A percentile compares a stretch with the other conserved stretches of the same genome.
Conservation (phyloP, 2,888 invertebrate species). For the Ichneumon xanthorius region DNA sequence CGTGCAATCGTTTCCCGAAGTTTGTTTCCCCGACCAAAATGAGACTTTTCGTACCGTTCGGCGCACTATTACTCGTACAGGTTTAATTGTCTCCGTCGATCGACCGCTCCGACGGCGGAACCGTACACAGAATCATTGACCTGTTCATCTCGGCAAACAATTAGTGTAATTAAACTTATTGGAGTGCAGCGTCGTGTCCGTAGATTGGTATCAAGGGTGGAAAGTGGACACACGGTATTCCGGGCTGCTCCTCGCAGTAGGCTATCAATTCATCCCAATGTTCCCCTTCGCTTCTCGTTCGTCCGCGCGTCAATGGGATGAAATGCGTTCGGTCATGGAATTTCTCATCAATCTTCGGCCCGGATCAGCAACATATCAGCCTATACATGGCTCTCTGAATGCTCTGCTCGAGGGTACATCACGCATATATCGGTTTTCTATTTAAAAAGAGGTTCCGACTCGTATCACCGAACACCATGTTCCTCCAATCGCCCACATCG, state of each 20-base stretch:
- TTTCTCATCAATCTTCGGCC: conserved; percentile 51
- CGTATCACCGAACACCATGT: conserved; percentile 6
- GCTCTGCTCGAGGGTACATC: conserved; percentile 7
- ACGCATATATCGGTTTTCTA: conserved; percentile 18
- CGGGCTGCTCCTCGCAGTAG: conserved; percentile 27
- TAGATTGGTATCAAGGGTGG: conserved; percentile 38
- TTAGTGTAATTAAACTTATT: conserved; percentile 51
- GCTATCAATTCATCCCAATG: conserved; percentile 49
- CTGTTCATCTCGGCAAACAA: conserved; percentile 54
- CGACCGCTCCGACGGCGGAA: conserved; percentile 30
- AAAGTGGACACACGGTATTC: conserved; percentile 29
- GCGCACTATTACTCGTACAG: neutral
- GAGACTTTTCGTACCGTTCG: neutral
- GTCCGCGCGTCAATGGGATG: conserved; percentile 49
- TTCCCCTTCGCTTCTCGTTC: conserved; percentile 37
- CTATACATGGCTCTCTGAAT: conserved; percentile 20
- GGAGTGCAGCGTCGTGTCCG: conserved; percentile 21
- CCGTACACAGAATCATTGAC: conserved; percentile 34
- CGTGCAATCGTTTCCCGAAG: neutral
- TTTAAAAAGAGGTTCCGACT: conserved; percentile 33
- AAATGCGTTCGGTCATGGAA: conserved; percentile 56
- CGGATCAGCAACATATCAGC: conserved; percentile 16
- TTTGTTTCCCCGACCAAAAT: neutral
- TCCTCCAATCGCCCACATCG: neutral
- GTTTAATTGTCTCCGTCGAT: conserved; percentile 30